A percentile compares a stretch with the other conserved stretches of the same genome.
These are phyloP conservation scores for Paracanthobrama guichenoti DNA, from an alignment of 2,113 vertebrate genomes.

Conservation along the genomic window DNA sequence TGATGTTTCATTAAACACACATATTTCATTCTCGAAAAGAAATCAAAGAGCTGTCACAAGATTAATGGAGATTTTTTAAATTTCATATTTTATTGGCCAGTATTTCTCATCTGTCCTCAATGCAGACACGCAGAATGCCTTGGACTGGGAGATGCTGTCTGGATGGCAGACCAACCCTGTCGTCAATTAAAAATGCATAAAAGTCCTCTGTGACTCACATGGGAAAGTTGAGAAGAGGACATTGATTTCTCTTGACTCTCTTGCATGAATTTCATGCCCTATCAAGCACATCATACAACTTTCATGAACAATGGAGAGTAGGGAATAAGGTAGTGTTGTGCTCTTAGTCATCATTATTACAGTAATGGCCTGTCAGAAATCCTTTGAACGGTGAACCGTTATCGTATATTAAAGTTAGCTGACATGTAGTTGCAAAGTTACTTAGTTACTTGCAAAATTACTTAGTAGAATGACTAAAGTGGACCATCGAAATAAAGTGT, in stretches of 20 bases:
- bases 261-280: slow-evolving; percentile 25
- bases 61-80: slow-evolving; percentile 8
- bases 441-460: too few relatives aligned
- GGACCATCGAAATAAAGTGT: too few relatives aligned
- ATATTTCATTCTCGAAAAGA: slow-evolving; percentile 20
- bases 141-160: not conserved
- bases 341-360: slow-evolving; percentile 9
- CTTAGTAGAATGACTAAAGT: too few relatives aligned
- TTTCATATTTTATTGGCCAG: not conserved
- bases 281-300: slow-evolving; percentile 10
- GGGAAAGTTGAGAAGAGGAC: slow-evolving; percentile 21
- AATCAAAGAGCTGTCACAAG: slow-evolving; percentile 13
- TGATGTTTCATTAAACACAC: slow-evolving; percentile 10
- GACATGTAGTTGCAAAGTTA: too few relatives aligned
- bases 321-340: not conserved
- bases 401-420: not conserved
- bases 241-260: slow-evolving; percentile 15
- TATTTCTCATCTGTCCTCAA: not conserved
- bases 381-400: not conserved
- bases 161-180: not conserved
- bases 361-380: not conserved
- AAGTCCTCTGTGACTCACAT: not conserved
- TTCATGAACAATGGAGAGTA: slow-evolving; percentile 5
- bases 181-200: slow-evolving; percentile 20
- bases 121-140: not conserved